These are phyloP conservation scores for Drymonia ruficornis DNA, from an alignment of 2,888 invertebrate genomes.

Conservation along the genomic window DNA sequence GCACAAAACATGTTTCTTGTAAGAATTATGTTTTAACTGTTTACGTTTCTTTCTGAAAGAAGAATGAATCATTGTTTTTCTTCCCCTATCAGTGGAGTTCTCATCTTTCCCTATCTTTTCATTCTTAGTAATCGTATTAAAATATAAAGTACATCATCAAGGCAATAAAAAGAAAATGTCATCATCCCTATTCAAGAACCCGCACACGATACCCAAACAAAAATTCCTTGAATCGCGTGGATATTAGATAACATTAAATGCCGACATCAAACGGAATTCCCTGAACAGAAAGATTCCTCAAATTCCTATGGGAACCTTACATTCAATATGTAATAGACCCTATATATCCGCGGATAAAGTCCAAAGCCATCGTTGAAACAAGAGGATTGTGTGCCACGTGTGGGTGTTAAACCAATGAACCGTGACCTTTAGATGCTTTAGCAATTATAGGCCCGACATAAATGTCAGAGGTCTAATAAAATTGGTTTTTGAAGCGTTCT, in stretches of 20 bases:
- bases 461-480: slow-evolving; percentile 20
- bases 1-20: too few species aligned
- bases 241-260: slow-evolving; percentile 9
- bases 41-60: too few species aligned
- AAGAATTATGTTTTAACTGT: too few species aligned
- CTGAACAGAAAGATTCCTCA: slow-evolving; percentile 19
- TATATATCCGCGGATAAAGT: slow-evolving; percentile 19
- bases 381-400: slow-evolving; percentile 36
- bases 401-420: slow-evolving; percentile 42
- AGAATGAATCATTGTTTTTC: too few species aligned
- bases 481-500: slow-evolving; percentile 15
- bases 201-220: background rate
- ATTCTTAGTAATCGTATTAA: too few species aligned
- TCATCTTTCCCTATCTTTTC: too few species aligned
- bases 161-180: background rate
- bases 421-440: slow-evolving; percentile 24
- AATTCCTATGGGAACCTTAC: slow-evolving; percentile 21
- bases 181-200: background rate
- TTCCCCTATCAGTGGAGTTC: too few species aligned
- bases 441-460: slow-evolving; percentile 15
- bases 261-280: slow-evolving; percentile 24
- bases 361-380: slow-evolving; percentile 17
- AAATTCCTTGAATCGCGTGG: background rate
- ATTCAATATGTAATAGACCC: slow-evolving; percentile 14
- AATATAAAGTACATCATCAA: too few species aligned